These are phyloP conservation scores for Morelia viridis DNA, from an alignment of 2,797 vertebrate species.

Conservation along the genomic window DNA sequence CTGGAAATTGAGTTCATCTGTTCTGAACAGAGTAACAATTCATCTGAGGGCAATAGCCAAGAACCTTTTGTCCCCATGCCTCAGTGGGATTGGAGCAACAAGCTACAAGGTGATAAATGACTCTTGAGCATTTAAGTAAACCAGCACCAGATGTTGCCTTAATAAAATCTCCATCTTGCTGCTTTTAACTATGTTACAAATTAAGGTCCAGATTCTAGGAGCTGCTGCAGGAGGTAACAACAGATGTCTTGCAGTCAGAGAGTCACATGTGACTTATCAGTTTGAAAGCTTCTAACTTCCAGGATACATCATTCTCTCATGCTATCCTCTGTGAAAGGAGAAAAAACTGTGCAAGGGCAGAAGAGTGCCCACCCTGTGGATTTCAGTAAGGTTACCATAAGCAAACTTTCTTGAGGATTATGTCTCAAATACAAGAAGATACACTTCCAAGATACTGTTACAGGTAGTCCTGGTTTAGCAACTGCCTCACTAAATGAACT, in stretches of 20 bases:
- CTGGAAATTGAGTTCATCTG: background rate
- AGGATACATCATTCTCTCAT: background rate
- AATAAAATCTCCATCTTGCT: constrained; percentile 30
- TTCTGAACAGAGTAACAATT: background rate
- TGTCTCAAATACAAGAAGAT: background rate
- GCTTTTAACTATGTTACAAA: constrained; percentile 35
- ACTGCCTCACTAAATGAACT: background rate
- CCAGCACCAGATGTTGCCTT: constrained; percentile 29
- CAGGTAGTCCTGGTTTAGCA: background rate
- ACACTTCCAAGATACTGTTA: background rate
- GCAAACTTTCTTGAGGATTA: background rate
- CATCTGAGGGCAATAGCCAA: background rate
- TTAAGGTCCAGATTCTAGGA: constrained; percentile 10
- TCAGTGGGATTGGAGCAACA: background rate
- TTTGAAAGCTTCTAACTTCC: background rate
- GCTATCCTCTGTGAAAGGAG: background rate
- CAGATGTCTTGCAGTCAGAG: constrained; percentile 5
- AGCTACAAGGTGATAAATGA: background rate
- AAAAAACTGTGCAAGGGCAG: background rate
- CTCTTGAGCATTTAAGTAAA: constrained; percentile 18
- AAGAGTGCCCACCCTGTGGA: background rate
- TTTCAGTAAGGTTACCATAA: background rate
- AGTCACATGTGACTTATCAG: background rate
- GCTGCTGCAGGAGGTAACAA: background rate
- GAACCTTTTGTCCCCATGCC: background rate